Evolutionary conservation across 2,797 vertebrate species (phyloP), one percentile per base, ranked within the genome.

Genomic region (Ptychadena robeensis): DNA sequence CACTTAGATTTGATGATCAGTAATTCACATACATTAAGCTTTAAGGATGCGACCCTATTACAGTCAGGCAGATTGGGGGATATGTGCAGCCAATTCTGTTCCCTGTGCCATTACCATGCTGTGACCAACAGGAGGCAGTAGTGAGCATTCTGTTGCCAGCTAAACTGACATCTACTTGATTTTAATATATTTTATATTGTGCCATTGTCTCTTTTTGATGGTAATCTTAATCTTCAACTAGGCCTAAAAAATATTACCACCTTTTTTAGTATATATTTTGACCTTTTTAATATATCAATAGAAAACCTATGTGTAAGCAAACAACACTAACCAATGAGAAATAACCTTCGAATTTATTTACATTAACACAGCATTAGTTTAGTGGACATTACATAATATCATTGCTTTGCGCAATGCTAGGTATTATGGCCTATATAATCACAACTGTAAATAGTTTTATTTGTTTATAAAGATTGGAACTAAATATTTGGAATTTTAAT

Each of bases 41-140:
- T 53, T 53, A 9, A 27, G 59, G 2, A 28, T 61, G 9, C 28
- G 67, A 38, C 35, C 35, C 40, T 38, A 40, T 38, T 38, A 14
- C 5, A 22, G n/a, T 9, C 2, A 5, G n/a, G 25, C 34, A 22
- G 34, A 38, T 25, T 37, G 35, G 35, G 11, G 27, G 25, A 69
- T 69, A 69, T 27, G n/a, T 38, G 14, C 25, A n/a, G 11, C 10
- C 14, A 37, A n/a, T 67, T 35, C 35, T 25, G 9, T 25, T 37
- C 5, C n/a, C 34, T 68, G 25, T 67, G 32, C 35, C 35, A 25
- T 40, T 6, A 27, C n/a, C 5, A 14, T 30, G 57, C 1, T 28
- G 25, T 57, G 65, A 11, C 76, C 76, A 79, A 59, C 44, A 79
- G 76, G 44, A 28, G 76, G 76, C 31, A 18, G 64, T 68, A 79